These are phyloP conservation scores for Dorcus parallelipipedus DNA, from an alignment of 2,888 invertebrate genomes.

Conservation along the genomic window DNA sequence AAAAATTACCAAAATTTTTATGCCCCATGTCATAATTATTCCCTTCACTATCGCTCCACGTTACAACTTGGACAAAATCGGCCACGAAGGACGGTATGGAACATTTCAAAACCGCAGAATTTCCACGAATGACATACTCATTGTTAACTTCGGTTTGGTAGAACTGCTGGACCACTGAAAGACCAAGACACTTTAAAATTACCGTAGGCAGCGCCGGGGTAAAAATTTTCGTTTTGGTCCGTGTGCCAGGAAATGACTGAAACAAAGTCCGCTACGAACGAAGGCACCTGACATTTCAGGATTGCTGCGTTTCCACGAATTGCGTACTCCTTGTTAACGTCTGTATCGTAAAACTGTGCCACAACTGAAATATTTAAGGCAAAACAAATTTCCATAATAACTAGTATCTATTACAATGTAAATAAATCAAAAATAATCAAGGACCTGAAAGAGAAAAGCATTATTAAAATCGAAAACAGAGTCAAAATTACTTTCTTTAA, in stretches of 20 bases:
- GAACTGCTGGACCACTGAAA: constrained; percentile 82
- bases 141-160: constrained; percentile 91
- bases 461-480: neutral
- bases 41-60: constrained; percentile 81
- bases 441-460: neutral
- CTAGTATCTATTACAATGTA: constrained; percentile 2
- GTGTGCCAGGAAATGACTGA: constrained; percentile 84
- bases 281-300: constrained; percentile 85
- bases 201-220: constrained; percentile 52
- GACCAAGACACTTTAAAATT: constrained; percentile 17
- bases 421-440: neutral
- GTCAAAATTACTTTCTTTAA: neutral
- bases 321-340: constrained; percentile 85
- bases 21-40: constrained; percentile 63
- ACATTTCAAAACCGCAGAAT: constrained; percentile 83
- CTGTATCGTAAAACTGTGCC: constrained; percentile 76
- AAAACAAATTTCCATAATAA: constrained; percentile 5
- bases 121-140: constrained; percentile 86
- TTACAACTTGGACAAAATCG: constrained; percentile 84
- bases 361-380: constrained; percentile 57
- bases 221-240: constrained; percentile 71
- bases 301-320: constrained; percentile 87
- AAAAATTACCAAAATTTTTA: constrained; percentile 57
- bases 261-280: constrained; percentile 91
- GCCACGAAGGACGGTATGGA: constrained; percentile 87